phyloP scores from a whole-genome alignment of 2,797 vertebrate species.

The Pipistrellus nathusii region DNA sequence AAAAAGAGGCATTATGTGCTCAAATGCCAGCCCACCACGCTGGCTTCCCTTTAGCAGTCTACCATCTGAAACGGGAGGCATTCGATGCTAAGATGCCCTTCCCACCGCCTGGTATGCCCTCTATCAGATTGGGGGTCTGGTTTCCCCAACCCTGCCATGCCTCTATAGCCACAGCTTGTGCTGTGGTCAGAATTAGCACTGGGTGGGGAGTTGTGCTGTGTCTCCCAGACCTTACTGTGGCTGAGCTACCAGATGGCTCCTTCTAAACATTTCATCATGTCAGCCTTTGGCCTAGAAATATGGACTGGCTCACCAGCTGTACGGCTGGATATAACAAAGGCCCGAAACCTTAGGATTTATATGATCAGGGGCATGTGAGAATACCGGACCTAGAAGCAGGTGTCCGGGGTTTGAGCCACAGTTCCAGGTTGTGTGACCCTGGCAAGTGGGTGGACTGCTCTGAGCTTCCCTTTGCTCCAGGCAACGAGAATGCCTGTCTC shows the following conservation, averaged over 20 bases:
- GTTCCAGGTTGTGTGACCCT: neutral
- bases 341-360: neutral
- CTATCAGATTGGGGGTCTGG: neutral
- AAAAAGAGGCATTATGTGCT: conserved; percentile 35
- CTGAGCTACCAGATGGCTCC: neutral
- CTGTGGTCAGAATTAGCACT: neutral
- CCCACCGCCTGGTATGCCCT: neutral
- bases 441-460: neutral
- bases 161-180: neutral
- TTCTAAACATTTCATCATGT: neutral
- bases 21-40: neutral
- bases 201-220: neutral
- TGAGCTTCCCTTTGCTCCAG: neutral
- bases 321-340: neutral
- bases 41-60: conserved; percentile 13
- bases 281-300: neutral
- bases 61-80: neutral
- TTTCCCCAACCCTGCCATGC: neutral
- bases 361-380: neutral
- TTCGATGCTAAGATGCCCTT: neutral
- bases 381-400: neutral
- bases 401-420: neutral
- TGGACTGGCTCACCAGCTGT: neutral
- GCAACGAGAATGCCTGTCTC: neutral
- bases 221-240: neutral